phyloP scores from a whole-genome alignment of 1,140 invertebrate species.

The Brachionus manjavacas region DNA sequence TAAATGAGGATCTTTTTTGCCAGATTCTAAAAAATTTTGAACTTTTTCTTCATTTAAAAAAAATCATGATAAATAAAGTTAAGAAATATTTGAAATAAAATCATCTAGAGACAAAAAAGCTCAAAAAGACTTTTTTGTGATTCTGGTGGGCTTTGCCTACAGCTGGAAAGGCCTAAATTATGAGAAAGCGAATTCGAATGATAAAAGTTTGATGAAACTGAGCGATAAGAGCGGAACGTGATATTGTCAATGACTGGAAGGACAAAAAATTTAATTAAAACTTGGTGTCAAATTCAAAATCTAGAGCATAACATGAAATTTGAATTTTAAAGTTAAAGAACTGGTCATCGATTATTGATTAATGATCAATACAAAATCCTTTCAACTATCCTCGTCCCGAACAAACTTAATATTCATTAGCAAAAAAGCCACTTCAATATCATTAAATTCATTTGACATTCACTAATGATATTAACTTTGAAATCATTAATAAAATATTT shows the following conservation, averaged over 20 bases:
- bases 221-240: background rate
- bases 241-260: background rate
- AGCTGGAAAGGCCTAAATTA: background rate
- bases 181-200: background rate
- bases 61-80: too few relatives aligned
- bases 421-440: constrained; percentile 24
- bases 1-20: too few relatives aligned
- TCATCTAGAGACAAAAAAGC: too few relatives aligned
- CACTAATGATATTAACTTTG: constrained; percentile 37
- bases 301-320: constrained; percentile 7
- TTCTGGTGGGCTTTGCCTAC: background rate
- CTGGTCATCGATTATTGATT: background rate
- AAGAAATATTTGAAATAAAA: too few relatives aligned
- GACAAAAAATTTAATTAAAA: constrained; percentile 13
- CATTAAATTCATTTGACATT: constrained; percentile 39
- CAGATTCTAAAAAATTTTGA: too few relatives aligned
- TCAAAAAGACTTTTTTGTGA: too few relatives aligned
- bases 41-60: too few relatives aligned
- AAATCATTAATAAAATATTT: constrained; percentile 29
- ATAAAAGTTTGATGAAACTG: background rate
- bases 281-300: constrained; percentile 23
- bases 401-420: constrained; percentile 32
- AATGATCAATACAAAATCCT: constrained; percentile 7
- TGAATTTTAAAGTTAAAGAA: background rate
- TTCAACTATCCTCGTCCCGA: background rate